Evolutionary conservation across 2,888 invertebrate species (phyloP).

Genomic region (Amiota minor): DNA sequence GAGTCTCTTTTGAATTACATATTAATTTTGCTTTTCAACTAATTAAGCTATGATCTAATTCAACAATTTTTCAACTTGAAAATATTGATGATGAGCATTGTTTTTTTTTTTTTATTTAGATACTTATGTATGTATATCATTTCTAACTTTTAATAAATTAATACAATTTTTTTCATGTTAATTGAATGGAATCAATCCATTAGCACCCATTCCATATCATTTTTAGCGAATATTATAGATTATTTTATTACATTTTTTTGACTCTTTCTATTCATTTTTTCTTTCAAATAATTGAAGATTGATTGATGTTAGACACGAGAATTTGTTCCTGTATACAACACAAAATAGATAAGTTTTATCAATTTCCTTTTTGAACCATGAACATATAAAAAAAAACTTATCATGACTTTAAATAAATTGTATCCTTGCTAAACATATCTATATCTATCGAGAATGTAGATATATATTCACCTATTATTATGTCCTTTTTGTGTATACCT

Average conservation of each 20-base stretch:
- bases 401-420: no score
- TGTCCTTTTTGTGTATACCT: no score
- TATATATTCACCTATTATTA: no score
- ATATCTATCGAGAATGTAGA: no score
- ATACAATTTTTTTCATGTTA: no score
- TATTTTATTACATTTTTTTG: background rate
- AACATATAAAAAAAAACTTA: no score
- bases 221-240: background rate
- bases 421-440: no score
- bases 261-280: background rate
- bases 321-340: background rate
- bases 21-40: background rate
- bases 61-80: background rate
- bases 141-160: no score
- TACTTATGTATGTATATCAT: background rate
- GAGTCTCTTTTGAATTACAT: no score
- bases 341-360: constrained; percentile 8
- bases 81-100: background rate
- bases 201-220: background rate
- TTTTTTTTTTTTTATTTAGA: background rate
- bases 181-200: no score
- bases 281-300: constrained; percentile 17
- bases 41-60: constrained; percentile 6
- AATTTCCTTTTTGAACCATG: constrained; percentile 6
- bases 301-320: constrained; percentile 23